A percentile compares a stretch with the other conserved stretches of the same genome.
Conservation (phyloP, 1,140 invertebrate genomes). For the Meloidogyne exigua region DNA sequence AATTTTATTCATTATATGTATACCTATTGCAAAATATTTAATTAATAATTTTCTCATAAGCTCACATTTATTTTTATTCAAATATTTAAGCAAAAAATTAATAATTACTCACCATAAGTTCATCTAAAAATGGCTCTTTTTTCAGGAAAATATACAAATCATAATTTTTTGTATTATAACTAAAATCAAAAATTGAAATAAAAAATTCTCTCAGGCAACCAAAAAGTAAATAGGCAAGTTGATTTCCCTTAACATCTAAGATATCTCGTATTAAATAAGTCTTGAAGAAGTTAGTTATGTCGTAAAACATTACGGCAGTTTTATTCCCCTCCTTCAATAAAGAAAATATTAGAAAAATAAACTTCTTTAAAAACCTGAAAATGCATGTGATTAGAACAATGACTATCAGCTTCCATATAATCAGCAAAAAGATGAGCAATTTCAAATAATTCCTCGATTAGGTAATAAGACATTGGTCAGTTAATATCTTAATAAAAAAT, state of each 20-base stretch:
- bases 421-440: neutral
- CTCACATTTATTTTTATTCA: no score
- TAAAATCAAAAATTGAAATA: neutral
- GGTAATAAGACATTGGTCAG: neutral
- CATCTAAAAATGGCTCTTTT: conserved; percentile 1
- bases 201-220: neutral
- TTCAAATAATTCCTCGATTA: neutral
- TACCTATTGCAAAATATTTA: no score
- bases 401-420: conserved; percentile 4
- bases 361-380: neutral
- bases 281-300: neutral
- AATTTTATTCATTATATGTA: neutral
- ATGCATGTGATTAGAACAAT: neutral
- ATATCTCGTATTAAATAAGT: neutral
- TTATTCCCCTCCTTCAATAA: neutral
- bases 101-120: neutral
- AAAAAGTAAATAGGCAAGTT: neutral
- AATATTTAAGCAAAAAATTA: neutral
- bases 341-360: neutral
- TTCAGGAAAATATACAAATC: neutral
- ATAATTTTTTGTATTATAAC: neutral
- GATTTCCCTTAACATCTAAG: neutral
- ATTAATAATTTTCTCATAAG: no score
- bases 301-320: neutral
- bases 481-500: neutral